Evolutionary conservation across 2,888 invertebrate genomes (phyloP).

Genomic region (Troides aeacus): DNA sequence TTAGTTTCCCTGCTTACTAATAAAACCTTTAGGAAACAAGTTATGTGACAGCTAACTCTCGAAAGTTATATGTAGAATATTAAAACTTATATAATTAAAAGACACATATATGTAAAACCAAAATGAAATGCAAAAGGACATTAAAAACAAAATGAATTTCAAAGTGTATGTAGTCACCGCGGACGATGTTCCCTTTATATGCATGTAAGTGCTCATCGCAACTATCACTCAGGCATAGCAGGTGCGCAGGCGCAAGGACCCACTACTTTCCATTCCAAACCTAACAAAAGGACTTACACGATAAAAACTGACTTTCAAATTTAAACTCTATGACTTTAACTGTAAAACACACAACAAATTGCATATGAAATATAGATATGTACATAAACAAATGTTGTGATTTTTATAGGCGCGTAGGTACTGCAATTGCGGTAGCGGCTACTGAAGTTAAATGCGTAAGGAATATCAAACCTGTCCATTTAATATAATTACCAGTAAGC

Average conservation of each 20-base stretch:
- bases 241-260: conserved; percentile 50
- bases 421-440: conserved; percentile 55
- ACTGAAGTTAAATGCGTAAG: conserved; percentile 51
- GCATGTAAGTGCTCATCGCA: conserved; percentile 50
- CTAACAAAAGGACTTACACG: conserved; percentile 37
- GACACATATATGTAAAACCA: no score
- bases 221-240: conserved; percentile 58
- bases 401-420: conserved; percentile 49
- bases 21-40: no score
- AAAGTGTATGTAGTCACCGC: conserved; percentile 24
- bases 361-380: conserved; percentile 4
- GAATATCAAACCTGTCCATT: conserved; percentile 54
- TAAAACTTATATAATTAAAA: no score
- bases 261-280: conserved; percentile 34
- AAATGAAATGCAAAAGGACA: not conserved
- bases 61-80: no score
- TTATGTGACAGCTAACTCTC: no score
- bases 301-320: conserved; percentile 13
- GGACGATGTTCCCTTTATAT: conserved; percentile 44
- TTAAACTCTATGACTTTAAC: conserved; percentile 9
- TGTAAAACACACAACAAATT: conserved; percentile 17
- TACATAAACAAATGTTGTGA: conserved; percentile 35
- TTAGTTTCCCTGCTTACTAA: no score
- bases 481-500: conserved; percentile 29
- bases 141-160: conserved; percentile 23